Base-by-base conservation (phyloP, 2,888 invertebrate species). In the Brachypalpus laphriformis region DNA sequence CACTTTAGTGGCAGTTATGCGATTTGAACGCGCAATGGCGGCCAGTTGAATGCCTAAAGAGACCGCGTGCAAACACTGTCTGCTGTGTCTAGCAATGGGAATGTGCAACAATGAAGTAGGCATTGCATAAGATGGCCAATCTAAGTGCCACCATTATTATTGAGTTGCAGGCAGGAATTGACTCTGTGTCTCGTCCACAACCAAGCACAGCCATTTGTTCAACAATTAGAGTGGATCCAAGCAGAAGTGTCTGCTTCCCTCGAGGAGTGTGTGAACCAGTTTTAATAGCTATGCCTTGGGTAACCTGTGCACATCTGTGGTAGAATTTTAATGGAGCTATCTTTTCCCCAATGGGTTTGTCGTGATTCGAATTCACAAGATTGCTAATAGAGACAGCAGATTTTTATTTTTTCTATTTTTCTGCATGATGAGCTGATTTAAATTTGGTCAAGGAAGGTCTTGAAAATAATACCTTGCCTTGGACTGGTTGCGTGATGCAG, bases 181-280 rank as follows among this genome's bases (percentile, higher is more conserved):
- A 16, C 40, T 45, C 65, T 22, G 28, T 66, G 34, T 47, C 28
- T 56, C 40, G 56, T 28, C 11, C 18, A 31, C n/a, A n/a, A 37
- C 7, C 18, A 22, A 63, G 59, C 22, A 65, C 25, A 51, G 59
- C 14, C 71, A 42, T 59, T 59, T 40, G 57, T 11, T 51, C 8
- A 54, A 72, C 71, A 82, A 77, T 77, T 72, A 82, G 77, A 82
- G 71, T 82, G 66, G 14, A 82, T 82, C 61, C 25, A 37, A 51
- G 16, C 16, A 18, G 14, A 51, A 34, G 34, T 56, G 18, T 8
- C 65, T 11, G 40, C 11, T n/a, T 11, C 22, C 66, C 37, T 25
- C 28, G 54, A 25, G 76, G 70, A 42, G 82, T 76, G 63, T 63
- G 45, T 22, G 63, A 82, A 57, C 71, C 65, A 70, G 76, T 72